Evolutionary conservation across 2,113 vertebrate species (phyloP), one percentile per base, ranked within the genome.

Genomic region (Dipodomys spectabilis): DNA sequence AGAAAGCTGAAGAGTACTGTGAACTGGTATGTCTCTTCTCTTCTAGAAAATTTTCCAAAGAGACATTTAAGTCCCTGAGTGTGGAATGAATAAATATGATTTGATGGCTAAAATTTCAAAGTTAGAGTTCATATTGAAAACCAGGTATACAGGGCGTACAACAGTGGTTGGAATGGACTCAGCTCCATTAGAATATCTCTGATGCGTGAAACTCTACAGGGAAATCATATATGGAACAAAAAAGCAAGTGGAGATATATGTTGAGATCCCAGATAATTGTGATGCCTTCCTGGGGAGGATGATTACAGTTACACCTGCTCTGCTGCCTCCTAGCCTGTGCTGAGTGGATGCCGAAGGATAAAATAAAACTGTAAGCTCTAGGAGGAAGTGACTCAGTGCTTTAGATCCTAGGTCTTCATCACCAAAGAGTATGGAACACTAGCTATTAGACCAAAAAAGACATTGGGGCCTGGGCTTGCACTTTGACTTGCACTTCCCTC

Each of bases 321-420:
- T 22, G 23, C 15, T 88, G 27, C n/a, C 27, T 92, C 53, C 18
- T 57, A 32, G 35, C n/a, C 30, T 6, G 35, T 45, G 19, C 7
- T 0, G 20, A 39, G 19, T 0, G 35, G 62, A 4, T 9, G 0
- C 16, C 9, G 9, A 4, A 16, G 28, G 68, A 64, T 39, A 6
- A 65, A 67, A 19, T 1, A 22, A 53, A 19, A 45, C 60, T 73
- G 22, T 4, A n/a, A 67, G 45, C 22, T 6, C 30, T 0, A 32
- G 53, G 10, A 16, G 23, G 35, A 23, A 28, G 71, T 15, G 82
- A 5, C 35, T 75, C 13, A 0, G 7, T 87, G 65, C 62, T 10
- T 44, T 27, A 57, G 67, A 69, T 39, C 53, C 32, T 67, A 15
- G 25, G 15, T 23, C 13, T 25, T 64, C 62, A 64, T 64, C 62